phyloP scores from a whole-genome alignment of 2,113 vertebrate species.

The Onychostoma macrolepis region DNA sequence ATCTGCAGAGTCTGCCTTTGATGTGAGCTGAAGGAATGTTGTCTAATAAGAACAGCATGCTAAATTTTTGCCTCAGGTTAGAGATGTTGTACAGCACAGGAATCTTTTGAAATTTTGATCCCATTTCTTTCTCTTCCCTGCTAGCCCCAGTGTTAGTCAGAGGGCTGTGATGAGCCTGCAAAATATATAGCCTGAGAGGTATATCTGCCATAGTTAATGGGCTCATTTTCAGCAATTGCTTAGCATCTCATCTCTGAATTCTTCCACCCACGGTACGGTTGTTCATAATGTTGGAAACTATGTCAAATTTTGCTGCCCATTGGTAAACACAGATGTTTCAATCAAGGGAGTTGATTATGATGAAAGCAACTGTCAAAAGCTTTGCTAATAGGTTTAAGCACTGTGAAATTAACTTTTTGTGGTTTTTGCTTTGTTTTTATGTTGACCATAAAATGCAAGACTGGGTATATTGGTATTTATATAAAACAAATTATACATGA shows the following conservation, averaged over 20 bases:
- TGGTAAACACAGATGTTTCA: slow-evolving; percentile 28
- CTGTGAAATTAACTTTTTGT: background rate
- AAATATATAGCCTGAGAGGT: slow-evolving; percentile 19
- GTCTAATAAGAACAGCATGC: slow-evolving; percentile 65
- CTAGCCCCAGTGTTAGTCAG: slow-evolving; percentile 3
- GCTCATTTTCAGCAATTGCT: slow-evolving; percentile 13
- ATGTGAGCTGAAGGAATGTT: slow-evolving; percentile 65
- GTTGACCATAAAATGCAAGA: background rate
- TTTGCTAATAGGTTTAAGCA: background rate
- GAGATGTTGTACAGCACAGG: slow-evolving; percentile 55
- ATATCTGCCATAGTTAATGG: slow-evolving; percentile 32
- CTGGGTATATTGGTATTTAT: background rate
- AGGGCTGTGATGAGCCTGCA: slow-evolving; percentile 22
- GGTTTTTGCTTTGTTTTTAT: background rate
- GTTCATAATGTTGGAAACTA: slow-evolving; percentile 22
- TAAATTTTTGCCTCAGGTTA: slow-evolving; percentile 66
- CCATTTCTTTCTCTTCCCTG: slow-evolving; percentile 34
- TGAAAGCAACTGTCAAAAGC: background rate
- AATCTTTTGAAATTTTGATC: slow-evolving; percentile 54
- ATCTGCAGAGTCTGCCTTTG: slow-evolving; percentile 57
- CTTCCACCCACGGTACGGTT: background rate
- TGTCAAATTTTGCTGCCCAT: slow-evolving; percentile 2
- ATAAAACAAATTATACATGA: background rate
- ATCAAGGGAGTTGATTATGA: background rate
- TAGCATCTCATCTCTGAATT: slow-evolving; percentile 9